Evolutionary conservation across 2,888 invertebrate genomes (phyloP).

Genomic region (Parascotia fuliginaria): DNA sequence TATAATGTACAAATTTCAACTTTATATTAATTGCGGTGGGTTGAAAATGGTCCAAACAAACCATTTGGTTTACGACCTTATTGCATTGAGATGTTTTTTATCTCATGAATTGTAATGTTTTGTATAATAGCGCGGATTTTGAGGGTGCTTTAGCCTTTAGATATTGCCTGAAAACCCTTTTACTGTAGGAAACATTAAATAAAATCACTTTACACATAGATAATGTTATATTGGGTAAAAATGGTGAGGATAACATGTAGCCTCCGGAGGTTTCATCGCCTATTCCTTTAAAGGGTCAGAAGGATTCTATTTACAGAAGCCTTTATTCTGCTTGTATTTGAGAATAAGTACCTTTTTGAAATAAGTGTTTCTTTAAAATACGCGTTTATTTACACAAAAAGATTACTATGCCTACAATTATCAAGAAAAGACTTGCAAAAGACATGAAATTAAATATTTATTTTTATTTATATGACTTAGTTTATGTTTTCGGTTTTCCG

Average conservation of each 20-base stretch:
- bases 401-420: no score
- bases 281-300: constrained; percentile 19
- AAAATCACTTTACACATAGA: constrained; percentile 42
- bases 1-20: no score
- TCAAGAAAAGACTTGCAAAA: no score
- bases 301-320: constrained; percentile 23
- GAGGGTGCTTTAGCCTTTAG: constrained; percentile 32
- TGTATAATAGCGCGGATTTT: constrained; percentile 39
- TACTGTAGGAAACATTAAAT: constrained; percentile 55
- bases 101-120: constrained; percentile 58
- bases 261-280: constrained; percentile 19
- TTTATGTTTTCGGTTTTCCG: no score
- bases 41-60: no score
- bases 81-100: constrained; percentile 35
- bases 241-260: constrained; percentile 35
- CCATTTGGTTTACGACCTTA: no score
- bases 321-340: constrained; percentile 3
- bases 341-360: neutral
- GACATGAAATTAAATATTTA: no score
- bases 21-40: no score
- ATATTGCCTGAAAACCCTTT: constrained; percentile 48
- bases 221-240: constrained; percentile 44
- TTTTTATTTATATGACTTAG: no score
- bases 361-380: no score
- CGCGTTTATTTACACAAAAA: no score